Percentiles rank a stretch among this genome's conserved stretches.
Conservation (phyloP, 2,797 vertebrate species). For the Onychomys arenicola region DNA sequence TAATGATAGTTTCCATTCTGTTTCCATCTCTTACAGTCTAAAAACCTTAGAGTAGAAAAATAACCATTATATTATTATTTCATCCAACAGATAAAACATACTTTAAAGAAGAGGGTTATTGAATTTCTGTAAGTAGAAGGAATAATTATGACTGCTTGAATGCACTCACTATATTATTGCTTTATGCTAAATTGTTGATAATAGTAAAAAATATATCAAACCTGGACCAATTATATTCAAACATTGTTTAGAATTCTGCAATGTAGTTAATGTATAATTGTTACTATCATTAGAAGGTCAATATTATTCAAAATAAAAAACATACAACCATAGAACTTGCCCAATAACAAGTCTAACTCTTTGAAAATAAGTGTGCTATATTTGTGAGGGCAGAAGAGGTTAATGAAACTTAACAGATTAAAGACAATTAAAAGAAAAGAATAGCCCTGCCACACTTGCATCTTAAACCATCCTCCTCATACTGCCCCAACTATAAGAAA, state of each 20-base stretch:
- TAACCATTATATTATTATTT: too few relatives aligned
- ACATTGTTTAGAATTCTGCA: too few relatives aligned
- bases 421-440: background rate
- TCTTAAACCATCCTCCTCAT: background rate
- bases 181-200: too few relatives aligned
- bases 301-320: background rate
- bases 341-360: background rate
- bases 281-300: background rate
- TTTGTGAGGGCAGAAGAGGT: background rate
- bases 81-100: too few relatives aligned
- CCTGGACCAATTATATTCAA: too few relatives aligned
- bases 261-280: background rate
- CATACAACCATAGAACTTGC: background rate
- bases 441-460: background rate
- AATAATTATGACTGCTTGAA: too few relatives aligned
- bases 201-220: too few relatives aligned
- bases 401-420: background rate
- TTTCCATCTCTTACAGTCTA: background rate
- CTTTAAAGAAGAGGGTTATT: too few relatives aligned
- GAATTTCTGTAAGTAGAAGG: too few relatives aligned
- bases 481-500: background rate
- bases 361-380: background rate
- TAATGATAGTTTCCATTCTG: background rate
- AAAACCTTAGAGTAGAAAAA: background rate
- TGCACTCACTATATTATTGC: too few relatives aligned